Evolutionary conservation across 92 coral and sea anemone genomes (phyloP), one percentile per base, ranked within the genome.

Genomic region (Zoanthus gigantus): DNA sequence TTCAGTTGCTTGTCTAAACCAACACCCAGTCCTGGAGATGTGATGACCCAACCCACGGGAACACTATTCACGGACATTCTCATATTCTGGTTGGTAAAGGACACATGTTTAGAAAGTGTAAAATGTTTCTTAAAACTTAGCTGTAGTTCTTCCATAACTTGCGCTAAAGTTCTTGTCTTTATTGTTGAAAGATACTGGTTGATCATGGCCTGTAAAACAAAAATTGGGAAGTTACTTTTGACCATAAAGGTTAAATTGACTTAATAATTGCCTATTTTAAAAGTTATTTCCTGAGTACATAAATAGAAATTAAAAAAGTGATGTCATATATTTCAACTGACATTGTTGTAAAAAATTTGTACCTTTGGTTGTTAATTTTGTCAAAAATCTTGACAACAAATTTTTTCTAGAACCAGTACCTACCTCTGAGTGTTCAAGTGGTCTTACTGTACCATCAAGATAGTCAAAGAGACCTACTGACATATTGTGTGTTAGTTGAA

Each of bases 31-130:
- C 85, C 85, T 23, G 85, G 76, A 23, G 76, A 65, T 65, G 85
- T 81, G 61, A 81, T 65, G 45, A 12, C 65, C 85, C 85, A 81
- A n/a, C 75, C 85, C 85, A 66, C 75, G 65, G 85, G 85, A 5
- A 7, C 29, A 31, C 57, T 74, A 47, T 57, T 12, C 30, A 44
- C 3, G 18, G 28, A 60, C 18, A 23, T 47, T 58, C n/a, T 34
- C 34, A 60, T 65, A 29, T 81, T 71, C 23, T n/a, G 42, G 10
- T 5, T 46, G 7, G 46, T 14, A n/a, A 1, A 16, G 16, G 76
- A 66, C 7, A 15, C 56, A 63, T 42, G 73, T 79, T 61, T 14
- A 5, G 74, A 61, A 5, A 34, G 47, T 48, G 17, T 1, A 18
- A 18, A 32, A 46, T 67, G 61, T 11, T 66, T 81, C 0, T 56